Evolutionary conservation across 2,888 invertebrate species (phyloP).

Genomic region (Nysson spinosus): DNA sequence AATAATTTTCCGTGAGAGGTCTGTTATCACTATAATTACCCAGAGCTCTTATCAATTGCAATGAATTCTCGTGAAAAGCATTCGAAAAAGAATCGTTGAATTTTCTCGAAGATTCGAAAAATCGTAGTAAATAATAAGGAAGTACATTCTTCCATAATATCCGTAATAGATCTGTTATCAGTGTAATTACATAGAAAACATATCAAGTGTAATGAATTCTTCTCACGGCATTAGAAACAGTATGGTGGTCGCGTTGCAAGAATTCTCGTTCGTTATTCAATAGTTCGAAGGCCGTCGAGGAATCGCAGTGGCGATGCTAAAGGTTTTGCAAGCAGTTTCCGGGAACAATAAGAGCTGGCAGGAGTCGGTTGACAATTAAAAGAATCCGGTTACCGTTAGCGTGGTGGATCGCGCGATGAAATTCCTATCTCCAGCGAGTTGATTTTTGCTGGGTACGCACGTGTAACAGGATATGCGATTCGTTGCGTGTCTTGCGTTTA

Average conservation of each 20-base stretch:
- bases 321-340: constrained; percentile 16
- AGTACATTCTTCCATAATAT: too few species aligned
- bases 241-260: constrained; percentile 22
- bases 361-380: constrained; percentile 16
- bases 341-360: constrained; percentile 32
- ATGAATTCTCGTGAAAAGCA: too few species aligned
- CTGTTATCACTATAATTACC: too few species aligned
- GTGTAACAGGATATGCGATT: constrained; percentile 52
- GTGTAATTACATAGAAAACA: too few species aligned
- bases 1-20: too few species aligned
- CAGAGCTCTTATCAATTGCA: too few species aligned
- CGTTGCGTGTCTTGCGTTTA: constrained; percentile 21
- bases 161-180: too few species aligned
- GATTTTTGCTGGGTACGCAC: constrained; percentile 17
- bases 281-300: constrained; percentile 20
- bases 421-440: constrained; percentile 29
- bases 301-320: constrained; percentile 26
- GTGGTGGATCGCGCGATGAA: constrained; percentile 29
- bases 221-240: too few species aligned
- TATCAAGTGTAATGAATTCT: too few species aligned
- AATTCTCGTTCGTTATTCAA: constrained; percentile 34
- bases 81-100: too few species aligned
- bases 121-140: too few species aligned
- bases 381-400: constrained; percentile 48
- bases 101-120: too few species aligned